Evolutionary conservation across 2,113 vertebrate species (phyloP), one percentile per base, ranked within the genome.

Genomic region (Tauraco erythrolophus): DNA sequence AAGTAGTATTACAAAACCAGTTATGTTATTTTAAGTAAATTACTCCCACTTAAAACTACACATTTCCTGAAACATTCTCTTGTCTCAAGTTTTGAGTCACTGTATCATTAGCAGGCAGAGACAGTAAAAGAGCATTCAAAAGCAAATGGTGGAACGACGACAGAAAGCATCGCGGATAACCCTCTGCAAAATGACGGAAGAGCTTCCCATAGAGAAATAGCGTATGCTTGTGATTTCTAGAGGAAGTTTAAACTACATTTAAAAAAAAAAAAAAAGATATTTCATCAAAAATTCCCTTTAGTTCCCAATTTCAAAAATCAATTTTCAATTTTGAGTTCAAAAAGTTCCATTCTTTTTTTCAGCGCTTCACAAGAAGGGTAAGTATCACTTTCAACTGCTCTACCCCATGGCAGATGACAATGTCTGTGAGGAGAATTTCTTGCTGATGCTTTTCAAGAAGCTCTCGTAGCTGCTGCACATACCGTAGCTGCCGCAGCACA

Each of bases 1-100:
- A 88, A 88, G 37, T 19, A 27, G 54, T 10, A 10, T 43, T 66
- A 80, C 27, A 71, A 85, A 95, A 90, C 2, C 37, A 88, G 93
- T 43, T 28, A n/a, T 6, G 17, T 51, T 95, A 91, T 96, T 96
- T 96, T 89, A 92, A 97, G 90, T 54, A 91, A 95, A 92, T 94
- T 50, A 88, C 96, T 88, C 95, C 92, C 88, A 97, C 94, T 89
- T 83, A 86, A 96, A 95, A 74, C 95, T 85, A 95, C 94, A 86
- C 88, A 91, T 91, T 89, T 94, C 91, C 94, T 30, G 8, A 90
- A 92, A 88, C 51, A 39, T 64, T 91, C 86, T 95, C 94, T 91
- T 92, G 71, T 86, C 66, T 95, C 76, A 74, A 81, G 53, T 88
- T 95, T 97, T 97, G 97, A 94, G 80, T 97, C 95, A 95, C 19